A percentile compares a stretch with the other conserved stretches of the same genome.
Evolutionary conservation across 2,797 vertebrate genomes (phyloP).

Genomic region (Mareca strepera): DNA sequence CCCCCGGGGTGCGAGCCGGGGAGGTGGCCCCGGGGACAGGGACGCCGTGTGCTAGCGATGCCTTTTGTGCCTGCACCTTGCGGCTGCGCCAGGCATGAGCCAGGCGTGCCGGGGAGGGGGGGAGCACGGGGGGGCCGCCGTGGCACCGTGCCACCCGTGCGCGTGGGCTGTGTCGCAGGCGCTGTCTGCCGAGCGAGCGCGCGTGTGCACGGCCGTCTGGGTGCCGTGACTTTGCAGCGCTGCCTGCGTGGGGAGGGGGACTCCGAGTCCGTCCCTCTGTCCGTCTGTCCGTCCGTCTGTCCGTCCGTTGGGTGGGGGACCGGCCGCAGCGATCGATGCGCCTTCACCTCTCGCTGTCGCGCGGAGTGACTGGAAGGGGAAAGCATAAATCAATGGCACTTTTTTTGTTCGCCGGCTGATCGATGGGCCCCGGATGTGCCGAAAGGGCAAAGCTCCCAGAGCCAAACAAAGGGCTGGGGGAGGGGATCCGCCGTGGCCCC

Average conservation of each 20-base stretch:
- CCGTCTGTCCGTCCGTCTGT: neutral
- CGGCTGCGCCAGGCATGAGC: neutral
- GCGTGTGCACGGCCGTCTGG: slow-evolving; percentile 46
- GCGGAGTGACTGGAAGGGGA: neutral
- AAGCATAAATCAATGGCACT: slow-evolving; percentile 15
- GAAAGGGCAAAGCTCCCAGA: neutral
- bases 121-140: neutral
- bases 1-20: neutral
- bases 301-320: accelerated
- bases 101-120: neutral
- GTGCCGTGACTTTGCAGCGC: slow-evolving; percentile 42
- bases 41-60: neutral
- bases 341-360: neutral
- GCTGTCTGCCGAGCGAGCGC: slow-evolving; percentile 51
- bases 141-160: slow-evolving; percentile 19
- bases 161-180: slow-evolving; percentile 60
- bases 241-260: slow-evolving; percentile 38
- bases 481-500: neutral
- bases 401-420: slow-evolving; percentile 21
- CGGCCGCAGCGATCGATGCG: accelerated
- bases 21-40: neutral
- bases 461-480: slow-evolving; percentile 11
- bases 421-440: slow-evolving; percentile 1
- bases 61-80: neutral
- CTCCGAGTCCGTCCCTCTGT: neutral